Base-by-base conservation (phyloP, 2,797 vertebrate genomes). In the Pampus argenteus region DNA sequence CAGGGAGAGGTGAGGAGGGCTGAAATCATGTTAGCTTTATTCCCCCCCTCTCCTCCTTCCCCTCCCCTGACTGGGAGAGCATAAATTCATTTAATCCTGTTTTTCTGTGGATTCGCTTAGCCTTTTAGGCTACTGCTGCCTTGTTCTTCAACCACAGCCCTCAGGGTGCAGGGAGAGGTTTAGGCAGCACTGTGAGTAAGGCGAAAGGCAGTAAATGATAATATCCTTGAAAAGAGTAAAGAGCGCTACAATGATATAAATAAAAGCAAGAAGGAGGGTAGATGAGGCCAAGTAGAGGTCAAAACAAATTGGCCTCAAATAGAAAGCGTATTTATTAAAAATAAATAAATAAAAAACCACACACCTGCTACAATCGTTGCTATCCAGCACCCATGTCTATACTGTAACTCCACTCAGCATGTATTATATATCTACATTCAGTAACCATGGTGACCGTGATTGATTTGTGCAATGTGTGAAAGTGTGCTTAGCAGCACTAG, bases 71-170 rank as follows among this genome's bases (percentile, higher is more conserved):
- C 88, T 87, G 85, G 86, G 86, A 82, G 90, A 92, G 89, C 91
- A 94, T 94, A 93, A 93, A 94, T 95, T 94, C 91, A 93, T 92
- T 92, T 95, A 94, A 95, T 95, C 94, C 91, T 91, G 92, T 94
- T 95, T 94, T 94, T 93, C 92, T 91, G 91, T 80, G 83, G 88
- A 91, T 93, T 89, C 78, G 86, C 90, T 93, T 84, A 86, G 89
- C 86, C 87, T 91, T 89, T 91, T 88, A 88, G 90, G 86, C 91
- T 85, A 86, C 90, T 77, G 85, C 83, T 85, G 83, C 88, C 85
- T 86, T 87, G 81, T 90, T 91, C 84, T 85, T 81, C 51, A 82
- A 84, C 79, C 89, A 82, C 86, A 87, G 87, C 91, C 92, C 89
- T 88, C 74, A 7, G 92, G 93, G 90, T 91, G 88, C 62, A 17